Conservation (phyloP, 1,140 invertebrate species). For the Teleogryllus occipitalis region DNA sequence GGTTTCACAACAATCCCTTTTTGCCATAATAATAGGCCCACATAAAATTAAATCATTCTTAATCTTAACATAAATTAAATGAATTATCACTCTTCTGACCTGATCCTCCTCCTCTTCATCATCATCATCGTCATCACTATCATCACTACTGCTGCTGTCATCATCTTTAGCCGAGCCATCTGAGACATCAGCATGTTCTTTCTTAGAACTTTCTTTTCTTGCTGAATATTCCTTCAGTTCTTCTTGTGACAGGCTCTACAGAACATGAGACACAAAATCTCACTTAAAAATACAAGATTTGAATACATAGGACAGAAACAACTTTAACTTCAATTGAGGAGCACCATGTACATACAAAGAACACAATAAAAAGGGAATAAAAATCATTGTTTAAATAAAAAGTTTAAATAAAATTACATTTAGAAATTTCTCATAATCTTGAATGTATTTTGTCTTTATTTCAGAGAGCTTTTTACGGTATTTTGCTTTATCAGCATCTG, state of each 20-base stretch:
- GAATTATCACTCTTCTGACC: constrained; percentile 6
- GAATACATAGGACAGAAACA: neutral
- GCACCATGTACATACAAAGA: constrained; percentile 1
- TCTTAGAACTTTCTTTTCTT: constrained; percentile 20
- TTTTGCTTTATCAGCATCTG: constrained; percentile 31
- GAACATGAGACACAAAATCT: neutral
- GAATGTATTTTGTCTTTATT: constrained; percentile 35
- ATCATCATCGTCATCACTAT: constrained; percentile 12
- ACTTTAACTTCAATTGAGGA: neutral
- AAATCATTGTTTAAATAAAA: neutral
- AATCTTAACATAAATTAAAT: neutral
- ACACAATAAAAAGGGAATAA: too few species aligned
- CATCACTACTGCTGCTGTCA: neutral
- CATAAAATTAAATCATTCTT: neutral
- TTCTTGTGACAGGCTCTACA: constrained; percentile 31
- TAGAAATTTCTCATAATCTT: constrained; percentile 38
- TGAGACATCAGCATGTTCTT: constrained; percentile 10
- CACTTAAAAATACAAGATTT: neutral
- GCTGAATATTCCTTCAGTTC: constrained; percentile 32
- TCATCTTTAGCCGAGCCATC: constrained; percentile 19
- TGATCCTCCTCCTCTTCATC: constrained; percentile 16
- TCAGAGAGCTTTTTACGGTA: constrained; percentile 33
- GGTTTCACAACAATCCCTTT: too few species aligned
- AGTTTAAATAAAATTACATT: constrained; percentile 27
- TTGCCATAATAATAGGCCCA: neutral